Evolutionary conservation across 2,888 invertebrate genomes (phyloP).

Genomic region (Cecidostiba fungosa): DNA sequence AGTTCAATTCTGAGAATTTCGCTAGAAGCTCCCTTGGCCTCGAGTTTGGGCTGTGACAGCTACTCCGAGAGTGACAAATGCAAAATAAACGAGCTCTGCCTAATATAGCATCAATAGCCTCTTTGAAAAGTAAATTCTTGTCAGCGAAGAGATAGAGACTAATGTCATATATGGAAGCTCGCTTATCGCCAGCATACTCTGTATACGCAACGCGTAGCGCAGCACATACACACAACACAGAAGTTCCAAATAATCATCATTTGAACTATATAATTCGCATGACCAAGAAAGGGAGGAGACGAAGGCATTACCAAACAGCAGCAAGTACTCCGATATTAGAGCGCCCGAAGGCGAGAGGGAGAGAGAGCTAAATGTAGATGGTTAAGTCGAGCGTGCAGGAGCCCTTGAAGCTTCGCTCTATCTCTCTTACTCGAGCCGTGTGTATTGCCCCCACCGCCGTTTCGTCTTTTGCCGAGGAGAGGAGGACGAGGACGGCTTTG

Average conservation of each 20-base stretch:
- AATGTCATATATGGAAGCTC: neutral
- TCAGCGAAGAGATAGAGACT: no score
- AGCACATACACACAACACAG: neutral
- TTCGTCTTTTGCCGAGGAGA: constrained; percentile 30
- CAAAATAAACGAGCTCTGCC: neutral
- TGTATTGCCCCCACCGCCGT: neutral
- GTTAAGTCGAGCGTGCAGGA: constrained; percentile 61
- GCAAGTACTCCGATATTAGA: constrained; percentile 26
- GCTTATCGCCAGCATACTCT: neutral
- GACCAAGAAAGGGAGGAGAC: neutral
- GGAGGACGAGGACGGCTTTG: neutral
- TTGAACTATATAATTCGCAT: constrained; percentile 31
- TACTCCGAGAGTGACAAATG: neutral
- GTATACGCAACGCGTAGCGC: neutral
- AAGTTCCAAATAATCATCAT: constrained; percentile 43
- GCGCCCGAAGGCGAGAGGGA: constrained; percentile 28
- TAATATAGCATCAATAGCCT: neutral
- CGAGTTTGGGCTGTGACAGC: neutral
- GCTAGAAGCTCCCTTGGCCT: neutral
- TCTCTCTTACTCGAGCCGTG: neutral
- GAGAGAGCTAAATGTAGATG: constrained; percentile 56
- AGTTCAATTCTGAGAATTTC: constrained; percentile 7
- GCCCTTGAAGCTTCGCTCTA: constrained; percentile 34
- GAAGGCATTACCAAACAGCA: constrained; percentile 32
- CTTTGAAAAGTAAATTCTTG: neutral